phyloP scores from a whole-genome alignment of 2,113 vertebrate species.

The Puffinus mauretanicus region DNA sequence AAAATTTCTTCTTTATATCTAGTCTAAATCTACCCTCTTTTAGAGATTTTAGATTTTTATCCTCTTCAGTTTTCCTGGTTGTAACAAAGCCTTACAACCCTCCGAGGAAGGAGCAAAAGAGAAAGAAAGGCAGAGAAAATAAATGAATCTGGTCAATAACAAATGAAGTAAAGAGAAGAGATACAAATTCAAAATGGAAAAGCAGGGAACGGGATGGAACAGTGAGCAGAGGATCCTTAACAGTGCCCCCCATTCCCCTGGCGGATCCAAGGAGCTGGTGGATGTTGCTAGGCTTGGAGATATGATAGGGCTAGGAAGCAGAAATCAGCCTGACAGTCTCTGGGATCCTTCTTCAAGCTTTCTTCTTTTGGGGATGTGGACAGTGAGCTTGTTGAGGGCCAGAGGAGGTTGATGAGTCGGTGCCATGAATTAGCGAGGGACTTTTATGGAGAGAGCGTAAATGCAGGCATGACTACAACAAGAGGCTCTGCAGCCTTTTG shows the following conservation, averaged over 20 bases:
- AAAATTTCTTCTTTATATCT: too few species aligned
- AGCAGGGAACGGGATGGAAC: not conserved
- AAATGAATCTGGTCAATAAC: not conserved
- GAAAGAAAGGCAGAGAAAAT: not conserved
- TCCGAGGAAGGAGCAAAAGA: not conserved
- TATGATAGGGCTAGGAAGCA: not conserved
- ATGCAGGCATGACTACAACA: not conserved
- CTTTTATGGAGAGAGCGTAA: not conserved
- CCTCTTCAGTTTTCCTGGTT: not conserved
- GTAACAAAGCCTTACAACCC: not conserved
- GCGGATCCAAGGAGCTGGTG: not conserved
- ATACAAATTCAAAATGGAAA: not conserved
- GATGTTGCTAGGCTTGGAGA: not conserved
- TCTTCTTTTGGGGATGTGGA: not conserved
- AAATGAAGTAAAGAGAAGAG: not conserved
- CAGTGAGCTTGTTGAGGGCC: not conserved
- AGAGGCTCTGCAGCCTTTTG: not conserved
- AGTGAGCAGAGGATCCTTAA: not conserved
- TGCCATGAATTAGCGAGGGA: not conserved
- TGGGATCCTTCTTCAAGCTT: not conserved
- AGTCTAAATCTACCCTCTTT: too few species aligned
- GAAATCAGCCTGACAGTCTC: not conserved
- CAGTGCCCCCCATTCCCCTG: not conserved
- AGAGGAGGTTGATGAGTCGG: not conserved
- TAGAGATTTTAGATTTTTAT: too few species aligned